phyloP scores from a whole-genome alignment of 2,888 invertebrate species.

The Antheraea assamensis region DNA sequence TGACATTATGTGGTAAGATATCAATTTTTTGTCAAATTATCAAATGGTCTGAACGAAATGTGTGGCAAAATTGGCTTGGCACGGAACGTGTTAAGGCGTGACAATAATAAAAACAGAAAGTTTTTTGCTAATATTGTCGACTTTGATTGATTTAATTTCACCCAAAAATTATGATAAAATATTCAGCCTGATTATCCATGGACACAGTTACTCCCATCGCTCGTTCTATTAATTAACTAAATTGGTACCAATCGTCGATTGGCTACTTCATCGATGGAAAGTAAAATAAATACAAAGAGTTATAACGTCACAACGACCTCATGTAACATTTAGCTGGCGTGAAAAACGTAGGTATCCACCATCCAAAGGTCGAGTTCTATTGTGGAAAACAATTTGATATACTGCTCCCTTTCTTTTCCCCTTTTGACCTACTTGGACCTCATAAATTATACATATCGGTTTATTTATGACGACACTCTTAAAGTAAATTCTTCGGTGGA shows the following conservation, averaged over 20 bases:
- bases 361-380: conserved; percentile 27
- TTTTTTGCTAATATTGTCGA: too few species aligned
- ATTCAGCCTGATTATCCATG: too few species aligned
- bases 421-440: conserved; percentile 28
- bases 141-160: too few species aligned
- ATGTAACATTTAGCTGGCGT: conserved; percentile 16
- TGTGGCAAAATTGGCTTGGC: too few species aligned
- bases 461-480: conserved; percentile 28
- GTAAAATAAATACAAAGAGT: not conserved
- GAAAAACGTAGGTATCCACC: conserved; percentile 2
- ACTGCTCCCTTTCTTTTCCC: conserved; percentile 36
- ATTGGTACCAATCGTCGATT: not conserved
- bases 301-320: not conserved
- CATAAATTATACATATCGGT: conserved; percentile 36
- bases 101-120: too few species aligned
- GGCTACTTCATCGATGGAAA: not conserved
- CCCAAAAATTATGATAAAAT: too few species aligned
- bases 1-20: too few species aligned
- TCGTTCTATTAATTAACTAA: not conserved
- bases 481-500: conserved; percentile 25
- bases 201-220: too few species aligned
- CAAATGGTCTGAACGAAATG: too few species aligned
- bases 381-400: conserved; percentile 44
- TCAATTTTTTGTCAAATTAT: too few species aligned
- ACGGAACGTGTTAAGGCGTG: too few species aligned